Evolutionary conservation across 2,888 invertebrate species (phyloP).

Genomic region (Zygogramma bicolorata): DNA sequence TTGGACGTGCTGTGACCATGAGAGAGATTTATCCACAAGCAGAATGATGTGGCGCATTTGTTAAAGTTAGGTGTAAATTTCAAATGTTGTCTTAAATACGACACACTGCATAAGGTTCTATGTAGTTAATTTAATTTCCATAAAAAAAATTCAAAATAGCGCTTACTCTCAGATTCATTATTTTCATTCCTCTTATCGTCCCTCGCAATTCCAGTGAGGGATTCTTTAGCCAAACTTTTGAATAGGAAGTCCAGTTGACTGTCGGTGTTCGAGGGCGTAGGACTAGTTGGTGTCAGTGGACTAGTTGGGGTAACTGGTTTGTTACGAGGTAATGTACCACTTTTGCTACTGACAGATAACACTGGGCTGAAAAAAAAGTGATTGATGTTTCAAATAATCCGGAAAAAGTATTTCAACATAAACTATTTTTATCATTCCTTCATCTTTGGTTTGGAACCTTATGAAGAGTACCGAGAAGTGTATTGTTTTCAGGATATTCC

Average conservation of each 20-base stretch:
- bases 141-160: too few species aligned
- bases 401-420: background rate
- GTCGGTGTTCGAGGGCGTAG: constrained; percentile 64
- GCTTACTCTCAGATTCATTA: constrained; percentile 66
- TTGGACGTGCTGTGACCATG: too few species aligned
- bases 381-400: background rate
- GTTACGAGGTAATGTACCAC: constrained; percentile 62
- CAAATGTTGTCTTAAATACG: too few species aligned
- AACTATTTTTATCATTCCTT: background rate
- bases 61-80: too few species aligned
- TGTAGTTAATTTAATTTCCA: too few species aligned
- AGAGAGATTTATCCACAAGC: too few species aligned
- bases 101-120: too few species aligned
- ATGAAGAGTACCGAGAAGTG: too few species aligned
- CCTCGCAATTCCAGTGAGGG: constrained; percentile 69
- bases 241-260: constrained; percentile 79
- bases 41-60: too few species aligned
- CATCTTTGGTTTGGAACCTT: background rate
- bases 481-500: too few species aligned
- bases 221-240: constrained; percentile 81
- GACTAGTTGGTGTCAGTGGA: constrained; percentile 50
- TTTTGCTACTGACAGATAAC: constrained; percentile 64
- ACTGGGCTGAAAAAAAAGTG: constrained; percentile 64
- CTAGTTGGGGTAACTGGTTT: constrained; percentile 52
- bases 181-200: constrained; percentile 71